These are phyloP conservation scores for Drosophila obscura DNA, from an alignment of 1,140 invertebrate genomes.

Conservation along the genomic window DNA sequence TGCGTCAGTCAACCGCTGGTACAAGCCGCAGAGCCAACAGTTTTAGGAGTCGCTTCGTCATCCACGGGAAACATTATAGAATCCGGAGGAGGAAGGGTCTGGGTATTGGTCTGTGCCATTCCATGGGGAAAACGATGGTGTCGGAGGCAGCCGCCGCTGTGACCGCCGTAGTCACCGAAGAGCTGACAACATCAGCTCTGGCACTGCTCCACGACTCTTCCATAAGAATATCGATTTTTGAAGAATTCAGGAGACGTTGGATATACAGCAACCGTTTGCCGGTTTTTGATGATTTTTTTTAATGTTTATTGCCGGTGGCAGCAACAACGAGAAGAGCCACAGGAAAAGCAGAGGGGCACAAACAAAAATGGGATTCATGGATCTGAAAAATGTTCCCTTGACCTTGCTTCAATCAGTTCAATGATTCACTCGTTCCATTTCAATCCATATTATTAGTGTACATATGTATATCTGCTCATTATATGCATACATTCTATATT, in stretches of 20 bases:
- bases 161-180: constrained; percentile 59
- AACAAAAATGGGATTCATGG: background rate
- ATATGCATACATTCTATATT: too few species aligned
- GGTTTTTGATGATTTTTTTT: constrained; percentile 39
- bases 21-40: constrained; percentile 69
- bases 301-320: constrained; percentile 71
- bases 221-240: constrained; percentile 55
- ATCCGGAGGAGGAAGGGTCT: background rate
- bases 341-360: constrained; percentile 26
- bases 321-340: constrained; percentile 19
- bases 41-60: constrained; percentile 24
- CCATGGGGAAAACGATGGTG: background rate
- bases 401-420: too few species aligned
- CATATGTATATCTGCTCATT: too few species aligned
- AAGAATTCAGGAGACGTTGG: constrained; percentile 62
- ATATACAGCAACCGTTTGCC: constrained; percentile 20
- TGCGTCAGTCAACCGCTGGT: constrained; percentile 73
- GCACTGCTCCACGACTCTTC: constrained; percentile 15
- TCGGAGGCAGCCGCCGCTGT: constrained; percentile 22
- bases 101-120: too few species aligned
- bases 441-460: too few species aligned
- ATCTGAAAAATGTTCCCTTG: too few species aligned
- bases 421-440: too few species aligned
- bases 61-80: constrained; percentile 11
- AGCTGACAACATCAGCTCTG: constrained; percentile 59